Evolutionary conservation across 92 coral and sea anemone species (phyloP), one percentile per base, ranked within the genome.

Genomic region (Pocillopora grandis): DNA sequence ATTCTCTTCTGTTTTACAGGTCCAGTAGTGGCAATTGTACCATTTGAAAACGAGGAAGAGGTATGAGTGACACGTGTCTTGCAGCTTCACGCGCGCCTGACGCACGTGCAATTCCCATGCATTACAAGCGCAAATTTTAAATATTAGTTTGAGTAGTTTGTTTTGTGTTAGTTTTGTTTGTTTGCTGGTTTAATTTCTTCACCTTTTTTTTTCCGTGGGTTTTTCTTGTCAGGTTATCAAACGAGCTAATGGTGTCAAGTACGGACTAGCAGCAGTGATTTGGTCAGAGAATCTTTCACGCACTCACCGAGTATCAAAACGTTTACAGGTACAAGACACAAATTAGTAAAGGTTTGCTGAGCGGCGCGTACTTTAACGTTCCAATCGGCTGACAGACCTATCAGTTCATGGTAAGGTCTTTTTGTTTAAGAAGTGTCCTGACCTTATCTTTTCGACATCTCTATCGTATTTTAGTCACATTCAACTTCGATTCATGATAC

Each of bases 1-100:
- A 1, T 27, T 60, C 7, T 12, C 9, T 82, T 72, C 57, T 16
- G 11, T 10, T 12, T 62, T 20, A 12, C 82, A 94, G 98, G 98
- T 36, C 98, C 98, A 9, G 98, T 94, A 19, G 90, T 88, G 21
- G 86, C 93, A 49, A 76, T 94, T 60, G 91, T 76, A 60, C 98
- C 98, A 5, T 94, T 94, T 76, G 98, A 94, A 49, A 62, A 86
- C 14, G 98, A 94, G 78, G 95, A 91, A 27, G 98, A 94, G 93
- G 98, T 93, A 58, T 18, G 76, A 56, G 62, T 19, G n/a, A 12
- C 52, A 42, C 52, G 52, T 42, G 52, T 42, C 52, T 42, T 42
- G 52, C 52, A 42, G 52, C 52, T 42, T 42, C 52, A 42, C 52
- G 52, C 52, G 52, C 8, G 52, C 52, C 8, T 42, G 52, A 42